Percentiles rank a stretch among this genome's conserved stretches.
Evolutionary conservation across 2,113 vertebrate genomes (phyloP).

Genomic region (Raja brachyura): DNA sequence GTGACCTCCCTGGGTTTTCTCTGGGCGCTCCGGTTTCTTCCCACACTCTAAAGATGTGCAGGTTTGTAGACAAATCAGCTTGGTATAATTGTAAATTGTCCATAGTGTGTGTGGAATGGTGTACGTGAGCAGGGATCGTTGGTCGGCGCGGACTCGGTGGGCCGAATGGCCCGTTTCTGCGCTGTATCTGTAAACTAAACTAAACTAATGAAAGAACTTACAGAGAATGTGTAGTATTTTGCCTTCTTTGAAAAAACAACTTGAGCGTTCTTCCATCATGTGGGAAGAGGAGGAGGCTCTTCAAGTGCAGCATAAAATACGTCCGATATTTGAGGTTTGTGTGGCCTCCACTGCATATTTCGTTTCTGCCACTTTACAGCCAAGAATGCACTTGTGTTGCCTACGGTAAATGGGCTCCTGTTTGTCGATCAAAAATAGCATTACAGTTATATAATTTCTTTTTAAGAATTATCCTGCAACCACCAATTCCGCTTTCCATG

Average conservation of each 20-base stretch:
- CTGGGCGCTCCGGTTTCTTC: too few relatives aligned
- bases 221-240: neutral
- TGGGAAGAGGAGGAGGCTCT: neutral
- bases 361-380: neutral
- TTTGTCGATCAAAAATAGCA: neutral
- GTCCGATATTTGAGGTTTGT: slow-evolving; percentile 20
- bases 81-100: too few relatives aligned
- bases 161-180: too few relatives aligned
- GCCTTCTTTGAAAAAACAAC: neutral
- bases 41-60: too few relatives aligned
- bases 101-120: too few relatives aligned
- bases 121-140: too few relatives aligned
- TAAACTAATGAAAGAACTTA: neutral
- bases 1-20: too few relatives aligned
- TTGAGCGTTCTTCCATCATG: neutral
- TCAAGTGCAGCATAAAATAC: neutral
- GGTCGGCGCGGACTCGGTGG: too few relatives aligned
- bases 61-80: too few relatives aligned
- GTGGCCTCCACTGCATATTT: neutral
- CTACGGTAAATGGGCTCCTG: neutral
- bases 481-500: neutral
- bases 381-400: neutral
- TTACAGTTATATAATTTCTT: neutral
- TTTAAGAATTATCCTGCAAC: neutral
- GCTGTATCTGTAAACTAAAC: too few relatives aligned